Percentiles rank a stretch among this genome's conserved stretches.
phyloP scores from a whole-genome alignment of 1,140 invertebrate genomes.

The Heliconius hermathena region DNA sequence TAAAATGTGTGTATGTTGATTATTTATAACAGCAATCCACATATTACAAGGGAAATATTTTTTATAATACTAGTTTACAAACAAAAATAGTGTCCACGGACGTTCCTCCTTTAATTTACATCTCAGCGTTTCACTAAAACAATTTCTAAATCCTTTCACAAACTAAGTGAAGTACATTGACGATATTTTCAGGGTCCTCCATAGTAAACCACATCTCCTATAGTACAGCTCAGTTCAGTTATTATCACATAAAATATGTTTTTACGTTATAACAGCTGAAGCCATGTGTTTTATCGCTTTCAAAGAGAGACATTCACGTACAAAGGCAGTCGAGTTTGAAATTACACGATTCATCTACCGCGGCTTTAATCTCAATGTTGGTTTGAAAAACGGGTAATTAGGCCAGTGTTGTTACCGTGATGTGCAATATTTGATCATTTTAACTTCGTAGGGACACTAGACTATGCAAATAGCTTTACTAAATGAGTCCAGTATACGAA shows the following conservation, averaged over 20 bases:
- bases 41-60: too few species aligned
- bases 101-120: neutral
- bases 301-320: constrained; percentile 55
- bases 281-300: constrained; percentile 42
- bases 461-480: constrained; percentile 1
- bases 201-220: neutral
- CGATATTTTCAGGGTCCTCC: neutral
- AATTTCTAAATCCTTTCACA: constrained; percentile 2
- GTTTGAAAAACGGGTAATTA: constrained; percentile 63
- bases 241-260: neutral
- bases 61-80: too few species aligned
- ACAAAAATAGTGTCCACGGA: neutral
- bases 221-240: constrained; percentile 14
- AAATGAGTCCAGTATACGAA: neutral
- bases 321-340: constrained; percentile 59
- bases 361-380: constrained; percentile 61
- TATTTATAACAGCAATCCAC: too few species aligned
- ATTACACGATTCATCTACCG: constrained; percentile 65
- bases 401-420: constrained; percentile 47
- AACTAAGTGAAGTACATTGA: constrained; percentile 8
- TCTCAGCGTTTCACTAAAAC: constrained; percentile 14
- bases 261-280: constrained; percentile 32
- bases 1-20: too few species aligned
- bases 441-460: neutral
- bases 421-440: constrained; percentile 23